Conservation (phyloP, 2,113 vertebrate genomes). For the Paraplagusia blochii region DNA sequence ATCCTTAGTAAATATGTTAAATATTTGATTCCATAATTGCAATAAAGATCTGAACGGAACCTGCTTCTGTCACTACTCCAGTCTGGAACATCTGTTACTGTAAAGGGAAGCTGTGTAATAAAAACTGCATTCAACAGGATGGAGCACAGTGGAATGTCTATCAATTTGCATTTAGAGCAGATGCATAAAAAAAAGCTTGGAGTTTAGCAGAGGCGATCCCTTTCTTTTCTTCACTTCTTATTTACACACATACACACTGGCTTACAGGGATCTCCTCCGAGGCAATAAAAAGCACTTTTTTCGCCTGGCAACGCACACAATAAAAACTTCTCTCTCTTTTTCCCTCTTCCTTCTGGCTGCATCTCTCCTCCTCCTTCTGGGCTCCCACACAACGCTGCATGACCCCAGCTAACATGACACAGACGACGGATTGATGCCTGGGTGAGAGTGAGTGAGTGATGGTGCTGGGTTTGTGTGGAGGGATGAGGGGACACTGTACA, state of each 20-base stretch:
- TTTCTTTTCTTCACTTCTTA: constrained; percentile 56
- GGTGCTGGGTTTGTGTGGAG: constrained; percentile 8
- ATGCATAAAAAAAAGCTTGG: constrained; percentile 65
- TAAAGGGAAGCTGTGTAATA: constrained; percentile 58
- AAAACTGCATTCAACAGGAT: constrained; percentile 59
- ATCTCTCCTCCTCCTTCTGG: constrained; percentile 42
- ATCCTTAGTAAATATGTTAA: constrained; percentile 80
- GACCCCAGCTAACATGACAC: constrained; percentile 48
- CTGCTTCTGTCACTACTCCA: constrained; percentile 33
- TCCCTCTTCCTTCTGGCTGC: constrained; percentile 46
- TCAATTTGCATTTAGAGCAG: constrained; percentile 70
- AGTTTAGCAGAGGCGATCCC: constrained; percentile 49
- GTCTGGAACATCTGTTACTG: constrained; percentile 32
- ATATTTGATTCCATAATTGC: constrained; percentile 70
- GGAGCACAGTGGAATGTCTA: constrained; percentile 78
- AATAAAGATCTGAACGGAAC: constrained; percentile 70
- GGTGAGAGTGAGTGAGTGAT: constrained; percentile 28
- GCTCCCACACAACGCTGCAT: constrained; percentile 35
- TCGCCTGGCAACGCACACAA: constrained; percentile 59
- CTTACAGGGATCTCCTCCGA: constrained; percentile 48
- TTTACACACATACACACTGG: constrained; percentile 47
- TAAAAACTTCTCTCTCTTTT: constrained; percentile 47
- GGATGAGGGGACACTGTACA: constrained; percentile 31
- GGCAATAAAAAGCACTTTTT: constrained; percentile 62
- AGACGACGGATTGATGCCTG: constrained; percentile 33